Evolutionary conservation across 2,888 invertebrate species (phyloP).

Genomic region (Caenorhabditis angaria): DNA sequence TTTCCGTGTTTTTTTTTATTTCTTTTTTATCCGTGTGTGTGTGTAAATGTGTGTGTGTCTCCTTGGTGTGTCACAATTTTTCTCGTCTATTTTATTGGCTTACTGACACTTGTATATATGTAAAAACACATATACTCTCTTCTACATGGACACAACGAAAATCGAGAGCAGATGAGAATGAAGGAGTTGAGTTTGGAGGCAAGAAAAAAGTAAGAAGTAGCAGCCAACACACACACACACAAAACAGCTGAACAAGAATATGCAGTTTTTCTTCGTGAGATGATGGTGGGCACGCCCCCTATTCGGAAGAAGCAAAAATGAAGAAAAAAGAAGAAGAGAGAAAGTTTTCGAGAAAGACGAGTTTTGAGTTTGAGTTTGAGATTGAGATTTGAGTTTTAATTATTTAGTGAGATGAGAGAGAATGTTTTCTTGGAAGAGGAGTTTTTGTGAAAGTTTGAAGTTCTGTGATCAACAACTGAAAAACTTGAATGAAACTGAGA

Average conservation of each 20-base stretch:
- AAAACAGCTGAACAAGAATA: background rate
- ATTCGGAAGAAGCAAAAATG: background rate
- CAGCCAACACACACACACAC: conserved; percentile 31
- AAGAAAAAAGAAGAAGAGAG: conserved; percentile 14
- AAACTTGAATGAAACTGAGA: too few species aligned
- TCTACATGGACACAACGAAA: background rate
- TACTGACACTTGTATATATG: background rate
- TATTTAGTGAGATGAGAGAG: too few species aligned
- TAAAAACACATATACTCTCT: conserved; percentile 4
- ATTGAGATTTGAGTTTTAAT: too few species aligned
- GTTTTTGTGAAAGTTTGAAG: too few species aligned
- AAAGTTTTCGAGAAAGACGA: conserved; percentile 17
- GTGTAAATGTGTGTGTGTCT: conserved; percentile 19
- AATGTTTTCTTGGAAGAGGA: too few species aligned
- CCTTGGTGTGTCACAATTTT: conserved; percentile 1
- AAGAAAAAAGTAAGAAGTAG: conserved; percentile 21
- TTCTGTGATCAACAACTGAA: too few species aligned
- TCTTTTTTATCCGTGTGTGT: background rate
- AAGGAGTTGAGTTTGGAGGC: background rate
- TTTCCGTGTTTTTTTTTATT: conserved; percentile 15
- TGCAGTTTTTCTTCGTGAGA: conserved; percentile 31
- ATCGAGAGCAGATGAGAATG: conserved; percentile 11
- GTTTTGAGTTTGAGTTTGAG: conserved; percentile 22
- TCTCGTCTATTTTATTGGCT: background rate
- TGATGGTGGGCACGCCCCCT: conserved; percentile 16